Percentiles rank a stretch among this genome's conserved stretches.
phyloP scores from a whole-genome alignment of 2,113 vertebrate species.

The Octodon degus region DNA sequence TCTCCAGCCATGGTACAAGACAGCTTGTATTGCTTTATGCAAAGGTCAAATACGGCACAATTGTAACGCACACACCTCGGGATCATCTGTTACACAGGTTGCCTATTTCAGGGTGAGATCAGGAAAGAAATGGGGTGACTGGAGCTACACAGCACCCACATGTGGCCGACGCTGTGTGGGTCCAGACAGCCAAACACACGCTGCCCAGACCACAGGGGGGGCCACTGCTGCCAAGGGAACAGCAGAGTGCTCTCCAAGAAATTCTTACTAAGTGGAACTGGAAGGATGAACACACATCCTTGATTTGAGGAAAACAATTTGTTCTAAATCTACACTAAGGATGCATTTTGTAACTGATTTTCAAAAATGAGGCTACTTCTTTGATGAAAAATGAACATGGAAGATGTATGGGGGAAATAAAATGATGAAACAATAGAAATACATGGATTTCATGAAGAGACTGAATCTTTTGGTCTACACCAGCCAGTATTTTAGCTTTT shows the following conservation, averaged over 20 bases:
- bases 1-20: conserved; percentile 23
- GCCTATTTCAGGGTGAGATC: not conserved
- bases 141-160: not conserved
- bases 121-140: not conserved
- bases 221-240: not conserved
- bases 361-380: not conserved
- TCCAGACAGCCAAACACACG: not conserved
- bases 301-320: not conserved
- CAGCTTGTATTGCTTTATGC: conserved; percentile 59
- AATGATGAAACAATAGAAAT: not conserved
- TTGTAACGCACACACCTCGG: not conserved
- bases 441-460: not conserved
- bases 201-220: not conserved
- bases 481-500: not conserved
- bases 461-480: conserved; percentile 17
- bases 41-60: not conserved
- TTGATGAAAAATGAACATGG: conserved; percentile 10
- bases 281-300: not conserved
- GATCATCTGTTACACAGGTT: not conserved
- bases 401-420: not conserved
- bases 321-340: not conserved
- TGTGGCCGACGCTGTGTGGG: not conserved
- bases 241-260: no score
- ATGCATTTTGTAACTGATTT: not conserved
- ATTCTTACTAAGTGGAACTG: not conserved